A percentile compares a stretch with the other conserved stretches of the same genome.
These are phyloP conservation scores for Cheirogaleus major DNA, from an alignment of 2,797 vertebrate species.

Conservation along the genomic window DNA sequence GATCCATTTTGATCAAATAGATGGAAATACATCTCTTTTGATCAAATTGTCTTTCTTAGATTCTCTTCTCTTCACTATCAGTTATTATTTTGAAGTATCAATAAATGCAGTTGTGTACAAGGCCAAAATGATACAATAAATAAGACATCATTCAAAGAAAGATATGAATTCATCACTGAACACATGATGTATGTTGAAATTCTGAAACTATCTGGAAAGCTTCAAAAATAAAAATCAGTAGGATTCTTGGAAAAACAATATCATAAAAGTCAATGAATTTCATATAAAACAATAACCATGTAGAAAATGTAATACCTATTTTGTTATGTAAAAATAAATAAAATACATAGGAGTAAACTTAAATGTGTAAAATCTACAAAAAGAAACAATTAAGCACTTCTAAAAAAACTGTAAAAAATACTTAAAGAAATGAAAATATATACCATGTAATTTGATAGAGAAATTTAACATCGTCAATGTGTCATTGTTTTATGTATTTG, in stretches of 20 bases:
- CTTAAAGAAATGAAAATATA: neutral
- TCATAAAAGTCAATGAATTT: neutral
- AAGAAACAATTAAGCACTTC: neutral
- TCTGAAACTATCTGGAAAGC: neutral
- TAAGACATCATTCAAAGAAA: neutral
- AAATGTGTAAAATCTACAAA: neutral
- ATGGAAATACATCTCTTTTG: no score
- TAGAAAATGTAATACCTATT: neutral
- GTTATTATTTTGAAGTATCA: neutral
- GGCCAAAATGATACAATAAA: neutral
- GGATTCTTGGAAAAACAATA: neutral
- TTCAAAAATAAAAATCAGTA: neutral
- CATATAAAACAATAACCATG: neutral
- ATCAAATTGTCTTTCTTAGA: no score
- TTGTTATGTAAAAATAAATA: neutral
- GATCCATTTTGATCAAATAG: neutral
- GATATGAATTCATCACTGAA: neutral
- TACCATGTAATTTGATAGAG: neutral
- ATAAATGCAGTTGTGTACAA: neutral
- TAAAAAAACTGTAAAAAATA: neutral
- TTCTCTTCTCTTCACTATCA: neutral
- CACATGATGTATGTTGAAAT: neutral
- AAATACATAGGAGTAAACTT: neutral
- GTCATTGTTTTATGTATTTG: neutral
- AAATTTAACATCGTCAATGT: neutral